Evolutionary conservation across 2,113 vertebrate species (phyloP), one percentile per base, ranked within the genome.

Genomic region (Melospiza georgiana): DNA sequence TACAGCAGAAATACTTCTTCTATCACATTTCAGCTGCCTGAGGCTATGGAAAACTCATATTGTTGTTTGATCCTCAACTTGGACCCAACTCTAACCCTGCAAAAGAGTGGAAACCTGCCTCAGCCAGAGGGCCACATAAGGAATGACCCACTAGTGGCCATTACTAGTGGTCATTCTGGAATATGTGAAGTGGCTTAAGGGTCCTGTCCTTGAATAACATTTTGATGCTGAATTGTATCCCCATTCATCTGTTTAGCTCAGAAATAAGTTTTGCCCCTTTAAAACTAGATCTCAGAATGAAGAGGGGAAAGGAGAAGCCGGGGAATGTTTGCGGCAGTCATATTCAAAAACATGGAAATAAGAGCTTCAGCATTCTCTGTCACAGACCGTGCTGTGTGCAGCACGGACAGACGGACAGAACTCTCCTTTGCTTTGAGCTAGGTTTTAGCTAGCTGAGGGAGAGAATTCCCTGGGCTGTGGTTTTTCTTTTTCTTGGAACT

Each of bases 31-130:
- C 77, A 84, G 12, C 14, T 57, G 4, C 37, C 16, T 58, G 23
- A 33, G 27, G 14, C 20, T 8, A 27, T 4, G 5, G 11, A 28
- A 4, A 80, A 4, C 3, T 0, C 0, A 15, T n/a, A 24, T 1
- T 5, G 2, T 11, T 85, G 4, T 35, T 74, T 85, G 28, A 11
- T 82, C 28, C 49, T 72, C 49, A 63, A 14, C 33, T 59, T 63
- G 19, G 22, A n/a, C 12, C 20, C 10, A 43, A 6, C 23, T 74
- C 22, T 46, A 21, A 37, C 6, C 5, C 24, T 61, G 13, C 1
- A 66, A 57, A 82, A 37, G 3, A 3, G 2, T 37, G 27, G 28
- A 75, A 79, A 79, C 14, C 3, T 63, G 15, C 17, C 13, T 89
- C 14, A 66, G 12, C 4, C 19, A 14, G 20, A 33, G 9, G 21